phyloP scores from a whole-genome alignment of 2,797 vertebrate species.

The Monodelphis domestica region DNA sequence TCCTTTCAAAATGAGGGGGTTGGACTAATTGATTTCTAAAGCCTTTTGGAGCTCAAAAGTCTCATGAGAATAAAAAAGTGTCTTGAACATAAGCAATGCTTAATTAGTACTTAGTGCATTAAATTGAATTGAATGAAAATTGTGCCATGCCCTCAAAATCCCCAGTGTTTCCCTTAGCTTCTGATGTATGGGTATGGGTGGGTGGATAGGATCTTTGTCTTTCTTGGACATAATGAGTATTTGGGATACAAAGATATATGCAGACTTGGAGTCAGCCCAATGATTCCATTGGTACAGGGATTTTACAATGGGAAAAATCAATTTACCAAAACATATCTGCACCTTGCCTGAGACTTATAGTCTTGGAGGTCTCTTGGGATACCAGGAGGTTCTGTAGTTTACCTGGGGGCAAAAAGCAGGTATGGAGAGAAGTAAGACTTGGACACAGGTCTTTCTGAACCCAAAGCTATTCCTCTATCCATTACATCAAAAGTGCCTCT shows the following conservation, averaged over 20 bases:
- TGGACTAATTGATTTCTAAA: neutral
- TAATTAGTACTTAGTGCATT: neutral
- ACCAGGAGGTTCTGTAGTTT: neutral
- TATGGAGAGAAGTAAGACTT: neutral
- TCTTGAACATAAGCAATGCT: neutral
- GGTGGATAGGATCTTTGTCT: neutral
- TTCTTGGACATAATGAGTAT: neutral
- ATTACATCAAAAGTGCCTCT: neutral
- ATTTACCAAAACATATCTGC: neutral
- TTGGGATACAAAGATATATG: neutral
- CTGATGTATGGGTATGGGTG: neutral
- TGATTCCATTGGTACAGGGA: neutral
- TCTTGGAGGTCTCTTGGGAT: neutral
- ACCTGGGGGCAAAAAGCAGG: neutral
- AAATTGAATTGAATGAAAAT: neutral
- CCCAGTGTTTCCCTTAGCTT: neutral
- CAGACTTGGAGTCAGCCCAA: neutral
- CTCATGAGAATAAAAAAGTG: neutral
- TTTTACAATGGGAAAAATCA: neutral
- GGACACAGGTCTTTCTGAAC: neutral
- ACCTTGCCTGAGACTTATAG: neutral
- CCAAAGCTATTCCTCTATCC: neutral
- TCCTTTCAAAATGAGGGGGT: neutral
- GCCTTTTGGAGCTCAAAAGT: neutral
- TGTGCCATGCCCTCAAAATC: neutral